These are phyloP conservation scores for Catharus ustulatus DNA, from an alignment of 2,797 vertebrate species.

Conservation along the genomic window DNA sequence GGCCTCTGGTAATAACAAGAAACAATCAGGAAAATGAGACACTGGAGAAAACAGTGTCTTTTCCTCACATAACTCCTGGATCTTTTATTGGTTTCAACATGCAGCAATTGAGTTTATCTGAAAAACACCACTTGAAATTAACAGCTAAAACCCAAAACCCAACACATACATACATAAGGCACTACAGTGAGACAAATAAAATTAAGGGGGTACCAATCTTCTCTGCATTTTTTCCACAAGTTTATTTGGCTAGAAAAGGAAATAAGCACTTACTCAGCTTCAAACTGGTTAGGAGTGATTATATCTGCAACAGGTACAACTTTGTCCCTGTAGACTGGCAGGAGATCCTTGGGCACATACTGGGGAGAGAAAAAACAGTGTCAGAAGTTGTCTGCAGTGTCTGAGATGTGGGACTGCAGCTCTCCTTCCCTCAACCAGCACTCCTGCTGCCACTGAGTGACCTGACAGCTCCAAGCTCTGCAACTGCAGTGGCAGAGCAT, in stretches of 20 bases:
- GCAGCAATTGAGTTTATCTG: background rate
- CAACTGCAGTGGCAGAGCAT: background rate
- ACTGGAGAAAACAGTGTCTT: background rate
- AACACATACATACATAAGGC: background rate
- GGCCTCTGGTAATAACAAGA: background rate
- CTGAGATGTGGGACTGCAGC: background rate
- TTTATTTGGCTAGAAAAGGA: background rate
- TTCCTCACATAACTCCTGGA: background rate
- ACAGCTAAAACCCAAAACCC: background rate
- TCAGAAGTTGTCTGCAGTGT: background rate
- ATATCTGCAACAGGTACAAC: constrained; percentile 96
- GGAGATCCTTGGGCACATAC: constrained; percentile 95
- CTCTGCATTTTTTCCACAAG: background rate
- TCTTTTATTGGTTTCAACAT: background rate
- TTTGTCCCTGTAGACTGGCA: constrained; percentile 93
- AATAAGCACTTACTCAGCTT: constrained; percentile 91
- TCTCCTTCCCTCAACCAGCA: background rate
- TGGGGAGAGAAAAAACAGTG: constrained; percentile 54
- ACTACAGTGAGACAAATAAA: background rate
- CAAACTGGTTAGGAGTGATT: constrained; percentile 98
- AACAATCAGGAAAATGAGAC: background rate
- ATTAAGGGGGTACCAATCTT: background rate
- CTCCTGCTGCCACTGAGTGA: background rate
- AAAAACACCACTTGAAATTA: background rate
- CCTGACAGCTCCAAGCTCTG: background rate